Evolutionary conservation across 2,888 invertebrate species (phyloP), one percentile per base, ranked within the genome.

Genomic region (Parnassius orleans): DNA sequence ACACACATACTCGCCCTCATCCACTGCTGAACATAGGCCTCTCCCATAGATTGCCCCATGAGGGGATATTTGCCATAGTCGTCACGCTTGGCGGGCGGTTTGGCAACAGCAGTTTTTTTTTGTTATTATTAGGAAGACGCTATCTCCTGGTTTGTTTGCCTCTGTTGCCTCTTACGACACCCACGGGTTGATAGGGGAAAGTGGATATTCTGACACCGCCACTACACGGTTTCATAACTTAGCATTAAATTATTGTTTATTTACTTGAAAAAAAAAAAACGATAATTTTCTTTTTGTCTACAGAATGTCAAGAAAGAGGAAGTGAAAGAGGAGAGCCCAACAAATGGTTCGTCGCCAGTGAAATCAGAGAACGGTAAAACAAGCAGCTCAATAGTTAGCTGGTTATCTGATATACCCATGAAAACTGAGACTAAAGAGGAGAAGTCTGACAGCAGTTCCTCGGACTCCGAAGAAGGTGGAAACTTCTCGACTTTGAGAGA

Each of bases 401-500:
- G 90, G 90, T 79, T 89, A 14, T 76, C 86, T 9, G 90, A 89
- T 69, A 69, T 87, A 42, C 84, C 89, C 0, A 65, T 84, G 52
- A 87, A 86, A 55, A 66, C 80, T 1, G 87, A 87, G 46, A 67
- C 76, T 7, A 89, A 89, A 60, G 86, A 88, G 42, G 86, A 92
- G 66, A 87, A 92, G 72, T 86, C 92, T 19, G 93, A 93, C 60
- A 91, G 93, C 1, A 93, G 93, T 59, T 93, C 93, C 43, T 94
- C 94, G 1, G 95, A 95, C 68, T 93, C 93, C 0, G 94, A 94
- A 67, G 92, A 93, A 47, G 95, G 95, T n/a, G 95, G 94, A 19
- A 95, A 95, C 81, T 96, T 95, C 84, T 97, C 97, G 0, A 97
- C 97, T 0, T 86, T 97, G 11, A 87, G 97, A 0, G 96, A 97